Conservation (phyloP, 2,797 vertebrate genomes). For the Lagorchestes hirsutus region DNA sequence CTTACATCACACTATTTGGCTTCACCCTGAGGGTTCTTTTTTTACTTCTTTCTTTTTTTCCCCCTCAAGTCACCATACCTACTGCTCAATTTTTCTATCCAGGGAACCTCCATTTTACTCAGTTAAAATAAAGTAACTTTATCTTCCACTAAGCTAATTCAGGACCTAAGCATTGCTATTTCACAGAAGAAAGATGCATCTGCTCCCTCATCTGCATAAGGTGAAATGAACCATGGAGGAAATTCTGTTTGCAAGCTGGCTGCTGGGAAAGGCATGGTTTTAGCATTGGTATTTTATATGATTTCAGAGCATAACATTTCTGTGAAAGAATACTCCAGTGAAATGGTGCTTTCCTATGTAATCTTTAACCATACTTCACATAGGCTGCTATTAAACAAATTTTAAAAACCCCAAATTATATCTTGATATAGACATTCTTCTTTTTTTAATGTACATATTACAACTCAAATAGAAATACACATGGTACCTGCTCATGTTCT, state of each 20-base stretch:
- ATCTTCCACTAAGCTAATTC: constrained; percentile 76
- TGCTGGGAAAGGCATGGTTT: neutral
- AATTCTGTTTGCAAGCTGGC: neutral
- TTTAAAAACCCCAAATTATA: constrained; percentile 57
- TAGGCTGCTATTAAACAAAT: constrained; percentile 47
- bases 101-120: constrained; percentile 75
- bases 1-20: constrained; percentile 63
- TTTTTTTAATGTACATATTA: constrained; percentile 50
- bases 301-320: neutral
- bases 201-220: constrained; percentile 74
- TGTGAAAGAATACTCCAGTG: constrained; percentile 50
- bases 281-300: constrained; percentile 25
- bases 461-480: constrained; percentile 54
- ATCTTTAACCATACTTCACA: constrained; percentile 46
- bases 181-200: constrained; percentile 79
- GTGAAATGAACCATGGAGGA: constrained; percentile 70
- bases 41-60: constrained; percentile 62
- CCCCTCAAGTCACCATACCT: constrained; percentile 67
- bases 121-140: constrained; percentile 76
- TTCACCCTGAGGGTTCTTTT: constrained; percentile 67
- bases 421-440: constrained; percentile 31
- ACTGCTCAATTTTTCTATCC: constrained; percentile 55
- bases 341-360: constrained; percentile 37
- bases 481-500: constrained; percentile 46
- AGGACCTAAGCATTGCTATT: constrained; percentile 81